These are phyloP conservation scores for Cyclargus thomasi DNA, from an alignment of 1,140 invertebrate genomes.

Conservation along the genomic window DNA sequence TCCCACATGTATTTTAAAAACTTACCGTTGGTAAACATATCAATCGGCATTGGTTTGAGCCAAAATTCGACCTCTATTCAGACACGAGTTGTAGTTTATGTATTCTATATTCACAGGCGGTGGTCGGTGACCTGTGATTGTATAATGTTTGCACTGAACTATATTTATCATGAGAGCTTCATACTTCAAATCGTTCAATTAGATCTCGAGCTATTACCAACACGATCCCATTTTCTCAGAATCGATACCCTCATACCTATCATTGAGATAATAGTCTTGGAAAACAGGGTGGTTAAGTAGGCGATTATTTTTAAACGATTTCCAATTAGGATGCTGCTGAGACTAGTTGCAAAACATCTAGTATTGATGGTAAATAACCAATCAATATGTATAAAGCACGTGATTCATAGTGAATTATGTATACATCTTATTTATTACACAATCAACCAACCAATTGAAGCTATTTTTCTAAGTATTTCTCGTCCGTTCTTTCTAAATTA, in stretches of 20 bases:
- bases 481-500: no score
- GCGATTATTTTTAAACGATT: constrained; percentile 6
- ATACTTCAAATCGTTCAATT: constrained; percentile 22
- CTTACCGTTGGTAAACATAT: no score
- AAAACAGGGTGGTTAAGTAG: neutral
- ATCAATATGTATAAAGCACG: neutral
- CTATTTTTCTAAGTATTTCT: no score
- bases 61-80: no score
- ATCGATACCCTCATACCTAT: neutral
- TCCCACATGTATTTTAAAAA: no score
- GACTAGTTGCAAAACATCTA: neutral
- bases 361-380: neutral
- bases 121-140: constrained; percentile 34
- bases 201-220: constrained; percentile 5
- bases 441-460: no score
- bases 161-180: constrained; percentile 33
- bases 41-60: no score
- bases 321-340: neutral
- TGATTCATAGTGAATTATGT: neutral
- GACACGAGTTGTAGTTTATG: neutral
- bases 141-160: constrained; percentile 30
- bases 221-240: constrained; percentile 6
- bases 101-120: constrained; percentile 20
- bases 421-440: no score
- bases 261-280: constrained; percentile 3